A percentile compares a stretch with the other conserved stretches of the same genome.
Evolutionary conservation across 2,113 vertebrate genomes (phyloP).

Genomic region (Rattus norvegicus): DNA sequence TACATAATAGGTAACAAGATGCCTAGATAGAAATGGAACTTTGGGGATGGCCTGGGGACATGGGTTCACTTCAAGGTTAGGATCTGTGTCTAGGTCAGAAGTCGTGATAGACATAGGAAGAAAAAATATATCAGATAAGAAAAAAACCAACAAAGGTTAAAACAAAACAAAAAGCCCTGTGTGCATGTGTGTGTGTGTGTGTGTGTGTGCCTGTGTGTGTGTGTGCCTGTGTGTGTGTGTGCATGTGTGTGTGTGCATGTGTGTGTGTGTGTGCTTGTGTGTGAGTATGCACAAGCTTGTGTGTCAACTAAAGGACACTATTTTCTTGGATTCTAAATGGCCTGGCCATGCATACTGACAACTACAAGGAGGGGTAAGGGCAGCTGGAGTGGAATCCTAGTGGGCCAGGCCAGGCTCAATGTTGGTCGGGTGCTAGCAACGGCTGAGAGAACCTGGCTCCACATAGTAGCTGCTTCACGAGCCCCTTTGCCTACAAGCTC

Average conservation of each 20-base stretch:
- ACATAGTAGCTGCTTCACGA: not conserved
- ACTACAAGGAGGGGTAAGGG: not conserved
- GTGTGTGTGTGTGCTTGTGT: too few relatives aligned
- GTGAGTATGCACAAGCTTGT: not conserved
- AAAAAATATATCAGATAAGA: not conserved
- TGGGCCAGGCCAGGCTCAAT: not conserved
- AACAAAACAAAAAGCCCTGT: too few relatives aligned
- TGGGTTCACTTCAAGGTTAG: not conserved
- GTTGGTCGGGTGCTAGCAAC: not conserved
- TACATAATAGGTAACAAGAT: not conserved
- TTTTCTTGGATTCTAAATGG: not conserved
- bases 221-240: too few relatives aligned
- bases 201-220: too few relatives aligned
- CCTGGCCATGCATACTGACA: not conserved
- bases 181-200: not conserved
- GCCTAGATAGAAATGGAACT: not conserved
- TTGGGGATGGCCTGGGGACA: fast-evolving
- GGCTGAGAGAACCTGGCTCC: not conserved
- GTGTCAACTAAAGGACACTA: not conserved
- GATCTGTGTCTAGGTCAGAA: not conserved
- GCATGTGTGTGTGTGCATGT: too few relatives aligned
- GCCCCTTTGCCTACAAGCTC: not conserved
- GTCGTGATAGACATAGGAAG: not conserved
- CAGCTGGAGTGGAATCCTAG: not conserved
- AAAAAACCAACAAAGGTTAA: not conserved